Conservation (phyloP, 2,888 invertebrate species). For the Harpalus rufipes region DNA sequence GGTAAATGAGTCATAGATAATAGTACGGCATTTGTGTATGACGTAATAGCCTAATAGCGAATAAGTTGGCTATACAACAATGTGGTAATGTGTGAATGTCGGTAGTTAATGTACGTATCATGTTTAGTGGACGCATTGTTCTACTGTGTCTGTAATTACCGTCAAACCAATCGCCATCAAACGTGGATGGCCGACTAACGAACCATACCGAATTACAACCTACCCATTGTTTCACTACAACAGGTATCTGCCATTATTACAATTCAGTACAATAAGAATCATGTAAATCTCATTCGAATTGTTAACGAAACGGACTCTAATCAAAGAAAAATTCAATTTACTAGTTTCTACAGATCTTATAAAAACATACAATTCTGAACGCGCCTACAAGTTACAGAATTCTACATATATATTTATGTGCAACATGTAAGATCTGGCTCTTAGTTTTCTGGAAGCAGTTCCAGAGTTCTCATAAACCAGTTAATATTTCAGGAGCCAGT, state of each 20-base stretch:
- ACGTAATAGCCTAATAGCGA: neutral
- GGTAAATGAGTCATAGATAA: slow-evolving; percentile 6
- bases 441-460: no score
- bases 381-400: no score
- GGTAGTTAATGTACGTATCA: slow-evolving; percentile 46
- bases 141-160: slow-evolving; percentile 38
- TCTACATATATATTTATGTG: no score
- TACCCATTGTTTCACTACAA: slow-evolving; percentile 53
- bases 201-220: slow-evolving; percentile 56
- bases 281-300: slow-evolving; percentile 19
- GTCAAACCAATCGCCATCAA: slow-evolving; percentile 49
- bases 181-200: slow-evolving; percentile 43
- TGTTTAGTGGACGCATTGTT: slow-evolving; percentile 32
- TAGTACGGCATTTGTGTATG: neutral
- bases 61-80: neutral
- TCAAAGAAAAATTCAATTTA: neutral
- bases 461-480: no score
- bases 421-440: no score
- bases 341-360: no score
- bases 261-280: slow-evolving; percentile 44
- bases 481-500: no score
- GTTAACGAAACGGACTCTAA: neutral
- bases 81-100: slow-evolving; percentile 23
- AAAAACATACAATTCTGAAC: no score
- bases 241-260: slow-evolving; percentile 41